A percentile compares a stretch with the other conserved stretches of the same genome.
These are phyloP conservation scores for Drosophila eohydei DNA, from an alignment of 2,888 invertebrate genomes.

Conservation along the genomic window DNA sequence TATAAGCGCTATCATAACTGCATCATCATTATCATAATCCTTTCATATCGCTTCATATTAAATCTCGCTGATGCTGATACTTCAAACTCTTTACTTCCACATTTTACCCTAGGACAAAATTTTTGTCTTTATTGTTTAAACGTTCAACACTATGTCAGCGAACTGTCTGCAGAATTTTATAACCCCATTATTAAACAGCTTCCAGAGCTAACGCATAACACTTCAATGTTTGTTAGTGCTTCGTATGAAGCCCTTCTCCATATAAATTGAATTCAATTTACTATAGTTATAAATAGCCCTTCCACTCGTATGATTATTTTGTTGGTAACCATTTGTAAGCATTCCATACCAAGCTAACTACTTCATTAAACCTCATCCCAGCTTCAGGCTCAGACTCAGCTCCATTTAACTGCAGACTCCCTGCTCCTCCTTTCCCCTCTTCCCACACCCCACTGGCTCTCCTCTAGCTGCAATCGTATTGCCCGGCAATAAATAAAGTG, in stretches of 20 bases:
- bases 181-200: background rate
- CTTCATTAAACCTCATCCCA: slow-evolving; percentile 59
- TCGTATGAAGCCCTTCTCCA: background rate
- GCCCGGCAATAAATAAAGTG: slow-evolving; percentile 80
- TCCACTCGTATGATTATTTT: slow-evolving; percentile 18
- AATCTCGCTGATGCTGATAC: no score
- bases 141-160: no score
- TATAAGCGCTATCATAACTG: background rate
- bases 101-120: background rate
- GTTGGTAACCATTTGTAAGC: slow-evolving; percentile 32
- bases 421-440: background rate
- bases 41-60: no score
- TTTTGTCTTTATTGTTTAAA: background rate
- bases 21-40: no score
- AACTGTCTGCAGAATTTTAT: background rate
- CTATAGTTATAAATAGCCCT: slow-evolving; percentile 8
- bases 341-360: slow-evolving; percentile 64
- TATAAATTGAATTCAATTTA: slow-evolving; percentile 13
- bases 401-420: slow-evolving; percentile 16
- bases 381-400: slow-evolving; percentile 2
- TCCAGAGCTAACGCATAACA: background rate
- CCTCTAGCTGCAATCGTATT: slow-evolving; percentile 3
- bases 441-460: background rate
- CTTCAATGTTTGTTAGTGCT: background rate
- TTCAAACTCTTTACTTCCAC: no score